Percentiles rank a stretch among this genome's conserved stretches.
Conservation (phyloP, 2,888 invertebrate genomes). For the Amphimallon solstitiale region DNA sequence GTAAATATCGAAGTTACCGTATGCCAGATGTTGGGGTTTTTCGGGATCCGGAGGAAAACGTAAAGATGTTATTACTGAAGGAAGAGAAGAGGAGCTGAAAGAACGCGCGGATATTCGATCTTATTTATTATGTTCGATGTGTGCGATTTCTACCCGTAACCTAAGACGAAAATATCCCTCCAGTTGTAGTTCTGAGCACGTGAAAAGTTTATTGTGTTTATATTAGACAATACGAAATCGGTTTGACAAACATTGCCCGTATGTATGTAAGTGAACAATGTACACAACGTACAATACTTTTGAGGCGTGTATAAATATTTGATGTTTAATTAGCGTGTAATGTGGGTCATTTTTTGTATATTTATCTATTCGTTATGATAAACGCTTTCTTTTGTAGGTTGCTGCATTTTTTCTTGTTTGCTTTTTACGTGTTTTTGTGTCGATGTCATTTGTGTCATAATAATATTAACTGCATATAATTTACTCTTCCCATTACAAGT, state of each 20-base stretch:
- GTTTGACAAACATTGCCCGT: conserved; percentile 3
- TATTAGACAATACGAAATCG: conserved; percentile 6
- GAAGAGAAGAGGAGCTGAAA: conserved; percentile 10
- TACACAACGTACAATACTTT: neutral
- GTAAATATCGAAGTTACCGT: conserved; percentile 35
- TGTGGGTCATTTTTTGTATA: neutral
- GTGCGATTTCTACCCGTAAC: conserved; percentile 21
- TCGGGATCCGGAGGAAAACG: conserved; percentile 30
- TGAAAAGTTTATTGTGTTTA: conserved; percentile 19
- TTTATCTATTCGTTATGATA: too few species aligned
- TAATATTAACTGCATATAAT: too few species aligned
- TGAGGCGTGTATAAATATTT: conserved; percentile 16
- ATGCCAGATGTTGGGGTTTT: conserved; percentile 41
- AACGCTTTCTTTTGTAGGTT: too few species aligned
- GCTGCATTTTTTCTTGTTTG: too few species aligned
- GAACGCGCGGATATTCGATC: conserved; percentile 37
- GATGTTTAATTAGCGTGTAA: conserved; percentile 21
- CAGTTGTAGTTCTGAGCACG: neutral
- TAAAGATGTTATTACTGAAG: conserved; percentile 37
- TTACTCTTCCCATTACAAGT: too few species aligned
- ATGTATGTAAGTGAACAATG: too few species aligned
- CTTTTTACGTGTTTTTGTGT: too few species aligned
- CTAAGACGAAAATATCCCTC: conserved; percentile 27
- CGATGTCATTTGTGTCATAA: too few species aligned
- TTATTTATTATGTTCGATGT: conserved; percentile 38